phyloP scores from a whole-genome alignment of 2,888 invertebrate genomes.

The Cryptus armator region DNA sequence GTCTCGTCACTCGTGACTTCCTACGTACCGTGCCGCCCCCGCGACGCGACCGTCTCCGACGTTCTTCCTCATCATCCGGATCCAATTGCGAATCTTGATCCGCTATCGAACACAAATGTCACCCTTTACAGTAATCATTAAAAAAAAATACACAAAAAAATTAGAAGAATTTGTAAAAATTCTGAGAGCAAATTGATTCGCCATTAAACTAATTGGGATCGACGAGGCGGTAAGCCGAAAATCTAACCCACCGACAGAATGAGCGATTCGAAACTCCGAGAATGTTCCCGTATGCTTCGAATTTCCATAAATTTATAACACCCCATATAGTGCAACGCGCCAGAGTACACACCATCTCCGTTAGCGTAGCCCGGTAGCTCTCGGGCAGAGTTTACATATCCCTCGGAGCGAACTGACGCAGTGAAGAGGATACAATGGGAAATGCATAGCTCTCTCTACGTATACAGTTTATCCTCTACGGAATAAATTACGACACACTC shows the following conservation, averaged over 20 bases:
- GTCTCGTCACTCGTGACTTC: slow-evolving; percentile 89
- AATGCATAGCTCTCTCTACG: slow-evolving; percentile 11
- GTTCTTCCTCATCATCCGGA: slow-evolving; percentile 86
- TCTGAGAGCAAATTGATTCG: background rate
- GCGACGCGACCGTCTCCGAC: slow-evolving; percentile 79
- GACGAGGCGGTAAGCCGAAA: background rate
- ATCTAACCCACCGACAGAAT: background rate
- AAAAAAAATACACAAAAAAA: background rate
- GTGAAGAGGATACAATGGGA: slow-evolving; percentile 8
- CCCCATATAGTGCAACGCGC: background rate
- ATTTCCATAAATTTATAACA: slow-evolving; percentile 27
- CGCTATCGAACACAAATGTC: slow-evolving; percentile 9
- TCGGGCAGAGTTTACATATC: slow-evolving; percentile 20
- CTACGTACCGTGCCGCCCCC: slow-evolving; percentile 84
- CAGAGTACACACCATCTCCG: slow-evolving; percentile 1
- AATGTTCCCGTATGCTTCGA: background rate
- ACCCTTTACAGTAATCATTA: background rate
- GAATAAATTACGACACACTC: slow-evolving; percentile 29
- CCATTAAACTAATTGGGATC: background rate
- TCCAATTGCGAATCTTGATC: slow-evolving; percentile 73
- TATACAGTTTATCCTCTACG: slow-evolving; percentile 41
- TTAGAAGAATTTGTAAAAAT: too few relatives aligned
- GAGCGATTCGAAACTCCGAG: background rate
- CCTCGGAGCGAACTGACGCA: slow-evolving; percentile 16
- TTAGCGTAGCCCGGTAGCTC: background rate